phyloP scores from a whole-genome alignment of 1,140 invertebrate genomes.

The Drosophila saltans region DNA sequence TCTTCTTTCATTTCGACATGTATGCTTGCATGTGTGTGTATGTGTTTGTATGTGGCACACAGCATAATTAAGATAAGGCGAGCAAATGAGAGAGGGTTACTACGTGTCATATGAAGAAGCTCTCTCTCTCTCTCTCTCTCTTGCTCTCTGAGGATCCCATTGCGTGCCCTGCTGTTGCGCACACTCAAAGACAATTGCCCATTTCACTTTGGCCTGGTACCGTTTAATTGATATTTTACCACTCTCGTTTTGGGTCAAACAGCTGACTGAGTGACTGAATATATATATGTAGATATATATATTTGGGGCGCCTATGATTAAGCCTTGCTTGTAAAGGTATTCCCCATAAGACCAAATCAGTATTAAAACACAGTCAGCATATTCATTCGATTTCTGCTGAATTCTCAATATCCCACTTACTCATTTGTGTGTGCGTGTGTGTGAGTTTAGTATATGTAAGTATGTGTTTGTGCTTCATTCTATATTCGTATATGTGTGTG shows the following conservation, averaged over 20 bases:
- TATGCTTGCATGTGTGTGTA: neutral
- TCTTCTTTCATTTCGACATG: constrained; percentile 37
- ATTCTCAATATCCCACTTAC: constrained; percentile 33
- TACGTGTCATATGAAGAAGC: constrained; percentile 13
- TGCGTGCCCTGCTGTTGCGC: constrained; percentile 48
- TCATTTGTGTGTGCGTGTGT: constrained; percentile 36
- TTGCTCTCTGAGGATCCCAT: constrained; percentile 23
- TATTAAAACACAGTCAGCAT: constrained; percentile 49
- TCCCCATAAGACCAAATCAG: constrained; percentile 53
- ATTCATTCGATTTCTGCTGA: constrained; percentile 51
- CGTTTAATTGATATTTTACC: constrained; percentile 14
- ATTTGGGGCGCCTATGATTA: constrained; percentile 48
- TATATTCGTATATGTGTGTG: constrained; percentile 10
- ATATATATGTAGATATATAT: constrained; percentile 2
- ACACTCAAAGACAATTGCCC: constrained; percentile 32
- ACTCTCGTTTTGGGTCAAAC: constrained; percentile 20
- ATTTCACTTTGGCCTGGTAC: constrained; percentile 41
- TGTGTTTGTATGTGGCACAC: constrained; percentile 20
- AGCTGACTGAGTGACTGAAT: constrained; percentile 27
- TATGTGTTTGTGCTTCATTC: constrained; percentile 19
- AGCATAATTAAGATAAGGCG: constrained; percentile 15
- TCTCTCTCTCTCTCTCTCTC: constrained; percentile 29
- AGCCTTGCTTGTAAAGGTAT: constrained; percentile 64
- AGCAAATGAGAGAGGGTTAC: constrained; percentile 32
- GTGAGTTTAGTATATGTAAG: constrained; percentile 32